Percentiles rank a stretch among this genome's conserved stretches.
phyloP scores from a whole-genome alignment of 2,113 vertebrate species.

The Xiphophorus couchianus region DNA sequence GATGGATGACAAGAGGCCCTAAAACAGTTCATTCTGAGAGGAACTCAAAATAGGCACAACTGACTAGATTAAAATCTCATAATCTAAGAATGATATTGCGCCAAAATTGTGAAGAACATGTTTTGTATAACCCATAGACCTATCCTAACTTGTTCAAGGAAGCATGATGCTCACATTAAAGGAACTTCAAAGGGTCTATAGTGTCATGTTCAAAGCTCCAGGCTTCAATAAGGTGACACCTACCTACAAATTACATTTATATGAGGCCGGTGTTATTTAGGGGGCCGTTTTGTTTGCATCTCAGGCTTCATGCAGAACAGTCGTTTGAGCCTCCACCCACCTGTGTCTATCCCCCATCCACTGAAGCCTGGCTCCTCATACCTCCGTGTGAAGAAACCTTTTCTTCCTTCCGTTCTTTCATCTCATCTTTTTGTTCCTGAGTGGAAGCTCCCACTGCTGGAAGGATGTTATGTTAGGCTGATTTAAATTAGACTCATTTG shows the following conservation, averaged over 20 bases:
- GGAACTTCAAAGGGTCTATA: conserved; percentile 28
- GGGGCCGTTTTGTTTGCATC: neutral
- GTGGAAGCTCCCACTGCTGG: conserved; percentile 35
- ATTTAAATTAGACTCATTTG: conserved; percentile 73
- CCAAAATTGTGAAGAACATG: too few relatives aligned
- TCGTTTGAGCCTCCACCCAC: conserved; percentile 10
- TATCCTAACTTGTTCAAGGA: too few relatives aligned
- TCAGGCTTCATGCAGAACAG: neutral
- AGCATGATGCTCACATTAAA: neutral
- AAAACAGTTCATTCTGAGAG: too few relatives aligned
- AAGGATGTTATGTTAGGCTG: conserved; percentile 55
- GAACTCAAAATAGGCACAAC: too few relatives aligned
- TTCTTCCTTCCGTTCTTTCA: conserved; percentile 40
- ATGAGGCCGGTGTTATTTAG: conserved; percentile 11
- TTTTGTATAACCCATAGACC: too few relatives aligned
- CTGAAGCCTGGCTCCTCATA: conserved; percentile 18
- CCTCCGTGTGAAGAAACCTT: conserved; percentile 45
- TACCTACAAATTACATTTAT: conserved; percentile 20
- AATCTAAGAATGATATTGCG: too few relatives aligned
- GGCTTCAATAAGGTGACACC: conserved; percentile 8
- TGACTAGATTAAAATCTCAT: too few relatives aligned
- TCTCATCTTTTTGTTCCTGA: conserved; percentile 59
- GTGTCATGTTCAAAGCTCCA: neutral
- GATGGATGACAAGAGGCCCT: too few relatives aligned
- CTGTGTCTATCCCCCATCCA: conserved; percentile 1